phyloP scores from a whole-genome alignment of 2,888 invertebrate genomes.

The Phragmatobia fuliginosa region DNA sequence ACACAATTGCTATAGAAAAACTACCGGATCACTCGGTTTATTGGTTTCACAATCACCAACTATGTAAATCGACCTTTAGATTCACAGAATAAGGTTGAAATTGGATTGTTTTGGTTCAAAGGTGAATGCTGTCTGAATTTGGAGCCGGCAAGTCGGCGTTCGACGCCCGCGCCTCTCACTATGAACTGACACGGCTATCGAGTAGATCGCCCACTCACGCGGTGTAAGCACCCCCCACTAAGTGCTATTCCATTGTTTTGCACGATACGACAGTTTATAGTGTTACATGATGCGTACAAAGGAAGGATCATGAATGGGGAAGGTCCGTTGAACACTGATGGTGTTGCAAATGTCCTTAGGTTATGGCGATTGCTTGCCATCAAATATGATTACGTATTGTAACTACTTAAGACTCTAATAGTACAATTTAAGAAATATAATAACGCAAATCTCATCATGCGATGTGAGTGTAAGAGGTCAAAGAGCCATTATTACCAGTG shows the following conservation, averaged over 20 bases:
- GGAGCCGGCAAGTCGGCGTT: conserved; percentile 68
- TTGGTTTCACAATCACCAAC: conserved; percentile 43
- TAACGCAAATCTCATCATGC: not conserved
- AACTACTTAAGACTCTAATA: not conserved
- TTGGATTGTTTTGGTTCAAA: conserved; percentile 49
- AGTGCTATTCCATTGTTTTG: conserved; percentile 54
- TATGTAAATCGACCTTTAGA: conserved; percentile 38
- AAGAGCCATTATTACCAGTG: no score
- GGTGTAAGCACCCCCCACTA: conserved; percentile 72
- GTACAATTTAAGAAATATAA: not conserved
- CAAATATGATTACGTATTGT: not conserved
- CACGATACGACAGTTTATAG: conserved; percentile 47
- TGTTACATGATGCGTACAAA: not conserved
- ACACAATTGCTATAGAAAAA: conserved; percentile 22
- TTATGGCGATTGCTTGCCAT: not conserved
- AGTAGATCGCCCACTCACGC: conserved; percentile 70
- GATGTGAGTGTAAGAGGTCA: not conserved
- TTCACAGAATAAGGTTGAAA: conserved; percentile 39
- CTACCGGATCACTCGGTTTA: conserved; percentile 50
- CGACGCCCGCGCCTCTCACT: conserved; percentile 83
- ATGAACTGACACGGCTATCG: conserved; percentile 54
- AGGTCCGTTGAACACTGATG: not conserved
- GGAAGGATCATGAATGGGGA: not conserved
- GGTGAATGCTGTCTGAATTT: conserved; percentile 50
- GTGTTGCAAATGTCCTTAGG: not conserved